A percentile compares a stretch with the other conserved stretches of the same genome.
These are phyloP conservation scores for Achatina immaculata DNA, from an alignment of 1,140 invertebrate genomes.

Conservation along the genomic window DNA sequence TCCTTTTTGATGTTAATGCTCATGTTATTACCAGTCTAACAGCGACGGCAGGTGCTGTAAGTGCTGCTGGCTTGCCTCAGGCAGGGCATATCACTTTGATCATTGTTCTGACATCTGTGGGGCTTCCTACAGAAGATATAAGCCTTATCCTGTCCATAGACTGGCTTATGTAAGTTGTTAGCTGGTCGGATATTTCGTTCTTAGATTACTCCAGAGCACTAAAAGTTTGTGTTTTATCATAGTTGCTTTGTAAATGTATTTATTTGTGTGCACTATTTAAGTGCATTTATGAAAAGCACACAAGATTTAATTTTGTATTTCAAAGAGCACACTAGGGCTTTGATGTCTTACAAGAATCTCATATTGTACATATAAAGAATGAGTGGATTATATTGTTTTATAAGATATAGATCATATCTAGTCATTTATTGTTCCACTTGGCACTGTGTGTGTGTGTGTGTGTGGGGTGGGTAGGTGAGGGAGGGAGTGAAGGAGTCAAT, in stretches of 20 bases:
- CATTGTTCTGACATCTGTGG: constrained; percentile 94
- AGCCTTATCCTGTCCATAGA: constrained; percentile 95
- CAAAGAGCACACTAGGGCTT: too few relatives aligned
- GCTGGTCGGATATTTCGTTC: neutral
- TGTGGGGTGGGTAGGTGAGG: too few relatives aligned
- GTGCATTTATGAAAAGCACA: neutral
- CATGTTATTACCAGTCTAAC: too few relatives aligned
- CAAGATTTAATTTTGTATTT: neutral
- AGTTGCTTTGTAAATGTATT: neutral
- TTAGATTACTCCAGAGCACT: neutral
- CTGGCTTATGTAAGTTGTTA: constrained; percentile 93
- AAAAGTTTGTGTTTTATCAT: neutral
- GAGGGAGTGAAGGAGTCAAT: too few relatives aligned
- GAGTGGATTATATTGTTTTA: too few relatives aligned
- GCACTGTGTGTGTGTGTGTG: too few relatives aligned
- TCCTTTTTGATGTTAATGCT: too few relatives aligned
- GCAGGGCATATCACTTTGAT: constrained; percentile 91
- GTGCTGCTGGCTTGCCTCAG: constrained; percentile 95
- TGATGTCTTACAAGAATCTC: too few relatives aligned
- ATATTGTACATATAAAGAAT: too few relatives aligned
- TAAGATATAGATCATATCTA: too few relatives aligned
- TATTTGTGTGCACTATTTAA: neutral
- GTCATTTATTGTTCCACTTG: too few relatives aligned
- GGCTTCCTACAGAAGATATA: constrained; percentile 90
- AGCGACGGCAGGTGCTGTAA: constrained; percentile 89